These are phyloP conservation scores for Drosophila pseudotalamancana DNA, from an alignment of 2,888 invertebrate genomes.

Conservation along the genomic window DNA sequence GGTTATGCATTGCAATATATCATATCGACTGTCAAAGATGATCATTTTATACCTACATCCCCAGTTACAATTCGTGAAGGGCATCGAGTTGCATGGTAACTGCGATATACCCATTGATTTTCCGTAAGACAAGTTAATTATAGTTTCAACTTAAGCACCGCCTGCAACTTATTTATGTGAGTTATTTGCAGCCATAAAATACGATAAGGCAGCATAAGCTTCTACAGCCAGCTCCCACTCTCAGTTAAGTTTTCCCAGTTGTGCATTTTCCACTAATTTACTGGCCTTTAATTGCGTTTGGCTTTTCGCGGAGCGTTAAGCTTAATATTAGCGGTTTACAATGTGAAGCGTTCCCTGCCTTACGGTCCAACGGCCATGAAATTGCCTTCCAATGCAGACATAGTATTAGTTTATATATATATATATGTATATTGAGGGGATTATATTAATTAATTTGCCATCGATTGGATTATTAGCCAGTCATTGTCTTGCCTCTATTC, in stretches of 20 bases:
- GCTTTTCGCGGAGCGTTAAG: conserved; percentile 40
- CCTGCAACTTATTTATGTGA: conserved; percentile 4
- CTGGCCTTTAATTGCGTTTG: conserved; percentile 57
- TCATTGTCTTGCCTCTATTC: conserved; percentile 50
- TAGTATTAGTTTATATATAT: conserved; percentile 22
- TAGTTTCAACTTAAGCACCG: background rate
- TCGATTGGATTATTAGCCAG: conserved; percentile 49
- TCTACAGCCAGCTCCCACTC: background rate
- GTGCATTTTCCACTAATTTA: conserved; percentile 48
- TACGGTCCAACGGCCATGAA: conserved; percentile 40
- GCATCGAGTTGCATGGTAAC: too few relatives aligned
- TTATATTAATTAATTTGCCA: conserved; percentile 73
- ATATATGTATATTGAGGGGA: conserved; percentile 19
- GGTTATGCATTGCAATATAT: too few relatives aligned
- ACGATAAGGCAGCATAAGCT: conserved; percentile 18
- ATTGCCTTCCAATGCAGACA: conserved; percentile 41
- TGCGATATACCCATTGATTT: too few relatives aligned
- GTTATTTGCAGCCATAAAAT: conserved; percentile 3
- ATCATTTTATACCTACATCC: too few relatives aligned
- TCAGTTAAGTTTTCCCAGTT: background rate
- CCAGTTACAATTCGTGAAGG: too few relatives aligned
- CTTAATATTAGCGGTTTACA: conserved; percentile 54
- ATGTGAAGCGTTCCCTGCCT: conserved; percentile 24
- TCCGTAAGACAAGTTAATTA: background rate
- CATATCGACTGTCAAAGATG: too few relatives aligned